Evolutionary conservation across 2,888 invertebrate species (phyloP), one percentile per base, ranked within the genome.

Genomic region (Spisula subtruncata): DNA sequence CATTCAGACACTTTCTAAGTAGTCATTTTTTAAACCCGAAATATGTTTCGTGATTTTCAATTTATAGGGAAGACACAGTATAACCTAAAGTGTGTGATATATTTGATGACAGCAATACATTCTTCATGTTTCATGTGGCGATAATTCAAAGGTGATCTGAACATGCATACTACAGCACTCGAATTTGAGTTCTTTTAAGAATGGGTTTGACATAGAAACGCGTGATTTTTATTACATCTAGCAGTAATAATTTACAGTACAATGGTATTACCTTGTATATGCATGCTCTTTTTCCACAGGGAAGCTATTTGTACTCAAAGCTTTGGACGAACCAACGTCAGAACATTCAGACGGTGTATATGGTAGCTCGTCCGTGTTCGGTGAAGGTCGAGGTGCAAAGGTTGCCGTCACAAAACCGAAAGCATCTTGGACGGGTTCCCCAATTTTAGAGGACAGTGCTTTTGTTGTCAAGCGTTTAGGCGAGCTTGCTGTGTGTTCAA

Each of bases 261-360:
- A 10, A 51, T 51, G 51, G 51, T n/a, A n/a, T 51, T 51, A 51
- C 51, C 51, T 51, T 10, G 1, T 16, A 12, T 51, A 51, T 51
- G 1, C 14, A 51, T 51, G 12, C 12, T 16, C 51, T 14, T 6
- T 80, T 48, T 79, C 66, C 29, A 10, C 25, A 94, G 94, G 93
- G 87, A 93, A 93, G 20, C 83, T 94, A 0, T 25, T 92, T 35
- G 91, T 94, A 8, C 20, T 83, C 25, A 93, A 94, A 60, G 93
- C 92, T 1, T 93, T 90, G 93, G 93, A 93, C 48, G 94, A 95
- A 83, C 91, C 93, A 25, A 93, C 93, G 5, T 93, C 93, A 16
- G 51, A 79, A 16, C 51, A 90, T 35, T 93, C 93, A 0, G 0
- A 87, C 46, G 93, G 94, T 29, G 48, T 83, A 14, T 93, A 94